Evolutionary conservation across 2,888 invertebrate species (phyloP), one percentile per base, ranked within the genome.

Genomic region (Pollenia amentaria): DNA sequence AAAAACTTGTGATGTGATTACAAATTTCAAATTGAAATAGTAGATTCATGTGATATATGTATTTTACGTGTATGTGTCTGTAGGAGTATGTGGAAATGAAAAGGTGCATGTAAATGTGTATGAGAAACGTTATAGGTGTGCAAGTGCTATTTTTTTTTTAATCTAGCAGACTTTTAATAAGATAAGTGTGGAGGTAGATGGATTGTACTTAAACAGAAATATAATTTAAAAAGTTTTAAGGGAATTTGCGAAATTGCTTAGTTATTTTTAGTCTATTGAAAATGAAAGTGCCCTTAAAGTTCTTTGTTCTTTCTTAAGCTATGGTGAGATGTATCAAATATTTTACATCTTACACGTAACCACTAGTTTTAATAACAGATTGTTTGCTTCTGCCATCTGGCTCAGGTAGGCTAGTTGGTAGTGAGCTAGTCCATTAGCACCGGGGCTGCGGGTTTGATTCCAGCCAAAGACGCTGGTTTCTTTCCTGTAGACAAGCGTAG

Each of bases 1-100:
- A 79, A 73, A 79, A 84, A 75, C 84, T 84, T 84, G 78, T 79
- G 78, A 84, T 79, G 84, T 84, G 84, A 84, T 84, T 84, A 84
- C 78, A 84, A 84, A 77, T 79, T 84, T 73, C 73, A 84, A 84
- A 62, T 84, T 79, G 84, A 84, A 79, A 84, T 79, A 53, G 40
- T 73, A 69, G 51, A 84, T 46, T 51, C 60, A 69, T 73, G 3
- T 55, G 64, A 70, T 64, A 46, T 62, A 29, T 29, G 1, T 48
- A 40, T 40, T 55, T 21, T 29, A 29, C 29, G 3, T 38, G 38
- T 18, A 55, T 18, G 12, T 70, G 14, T 53, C 4, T 44, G 4
- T 38, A 6, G 40, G 9, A 38, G 4, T 44, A 18, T 38, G 18
- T 65, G 16, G 3, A 18, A 6, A 6, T 29, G 55, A 10, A 3